phyloP scores from a whole-genome alignment of 2,113 vertebrate species.

The Carassius auratus region DNA sequence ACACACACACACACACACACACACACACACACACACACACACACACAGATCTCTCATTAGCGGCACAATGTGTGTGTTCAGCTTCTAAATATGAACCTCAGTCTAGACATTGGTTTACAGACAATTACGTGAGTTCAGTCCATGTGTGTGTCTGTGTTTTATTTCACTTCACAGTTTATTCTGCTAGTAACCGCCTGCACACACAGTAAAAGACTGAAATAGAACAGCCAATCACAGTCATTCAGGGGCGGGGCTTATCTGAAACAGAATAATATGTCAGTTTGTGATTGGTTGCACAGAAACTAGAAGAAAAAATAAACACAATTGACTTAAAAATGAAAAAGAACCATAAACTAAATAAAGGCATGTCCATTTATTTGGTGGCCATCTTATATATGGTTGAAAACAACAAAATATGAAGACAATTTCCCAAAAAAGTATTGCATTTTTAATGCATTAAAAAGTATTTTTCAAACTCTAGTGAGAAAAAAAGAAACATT shows the following conservation, averaged over 20 bases:
- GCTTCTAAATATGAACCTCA: constrained; percentile 11
- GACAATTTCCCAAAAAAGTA: neutral
- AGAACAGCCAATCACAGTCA: neutral
- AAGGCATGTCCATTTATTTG: neutral
- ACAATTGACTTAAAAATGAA: neutral
- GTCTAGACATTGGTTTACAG: neutral
- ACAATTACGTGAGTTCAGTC: neutral
- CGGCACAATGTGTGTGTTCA: neutral
- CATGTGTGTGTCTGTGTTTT: neutral
- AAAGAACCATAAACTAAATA: too few relatives aligned
- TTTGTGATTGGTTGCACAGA: neutral
- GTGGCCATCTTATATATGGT: neutral
- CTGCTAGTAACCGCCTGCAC: neutral
- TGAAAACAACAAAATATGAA: neutral
- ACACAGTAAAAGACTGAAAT: neutral
- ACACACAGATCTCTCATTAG: neutral
- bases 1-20: too few relatives aligned
- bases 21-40: too few relatives aligned
- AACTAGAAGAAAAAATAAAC: neutral
- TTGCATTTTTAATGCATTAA: neutral
- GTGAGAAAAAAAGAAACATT: too few relatives aligned
- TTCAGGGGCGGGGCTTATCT: neutral
- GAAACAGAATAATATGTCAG: neutral
- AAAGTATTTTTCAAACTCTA: too few relatives aligned
- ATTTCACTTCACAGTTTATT: neutral